These are phyloP conservation scores for Rhizomys pruinosus DNA, from an alignment of 2,113 vertebrate genomes.

Conservation along the genomic window DNA sequence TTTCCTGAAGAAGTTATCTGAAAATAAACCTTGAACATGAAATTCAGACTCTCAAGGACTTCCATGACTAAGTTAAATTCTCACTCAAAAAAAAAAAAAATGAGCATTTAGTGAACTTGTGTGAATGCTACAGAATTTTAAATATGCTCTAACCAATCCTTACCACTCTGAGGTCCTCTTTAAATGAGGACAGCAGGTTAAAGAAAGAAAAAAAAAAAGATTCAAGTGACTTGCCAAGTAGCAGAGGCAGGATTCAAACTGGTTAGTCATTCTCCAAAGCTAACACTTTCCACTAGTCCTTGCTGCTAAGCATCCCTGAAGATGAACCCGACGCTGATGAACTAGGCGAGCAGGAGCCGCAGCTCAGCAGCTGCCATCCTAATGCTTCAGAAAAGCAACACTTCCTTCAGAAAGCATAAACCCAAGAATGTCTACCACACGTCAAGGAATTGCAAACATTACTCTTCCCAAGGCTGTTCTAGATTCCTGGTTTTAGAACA, in stretches of 20 bases:
- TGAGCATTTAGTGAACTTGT: conserved; percentile 26
- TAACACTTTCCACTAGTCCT: background rate
- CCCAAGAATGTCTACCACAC: background rate
- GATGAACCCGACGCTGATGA: background rate
- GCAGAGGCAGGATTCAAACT: background rate
- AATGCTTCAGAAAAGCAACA: conserved; percentile 23
- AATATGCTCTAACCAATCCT: conserved; percentile 12
- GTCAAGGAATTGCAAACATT: background rate
- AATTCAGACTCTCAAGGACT: conserved; percentile 43
- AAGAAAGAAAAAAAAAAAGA: too few relatives aligned
- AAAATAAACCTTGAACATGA: conserved; percentile 22
- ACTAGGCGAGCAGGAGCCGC: background rate
- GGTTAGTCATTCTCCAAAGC: background rate
- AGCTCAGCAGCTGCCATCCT: conserved; percentile 9
- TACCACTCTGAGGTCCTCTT: background rate
- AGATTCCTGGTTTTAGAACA: background rate
- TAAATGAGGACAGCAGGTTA: background rate
- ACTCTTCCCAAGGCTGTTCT: background rate
- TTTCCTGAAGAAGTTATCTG: conserved; percentile 14
- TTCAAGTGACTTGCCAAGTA: background rate
- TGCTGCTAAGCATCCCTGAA: background rate
- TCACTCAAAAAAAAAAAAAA: conserved; percentile 22
- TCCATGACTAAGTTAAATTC: background rate
- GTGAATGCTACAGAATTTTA: conserved; percentile 30
- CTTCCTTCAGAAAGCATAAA: conserved; percentile 24